phyloP scores from a whole-genome alignment of 2,797 vertebrate species.

The Octomys mimax region DNA sequence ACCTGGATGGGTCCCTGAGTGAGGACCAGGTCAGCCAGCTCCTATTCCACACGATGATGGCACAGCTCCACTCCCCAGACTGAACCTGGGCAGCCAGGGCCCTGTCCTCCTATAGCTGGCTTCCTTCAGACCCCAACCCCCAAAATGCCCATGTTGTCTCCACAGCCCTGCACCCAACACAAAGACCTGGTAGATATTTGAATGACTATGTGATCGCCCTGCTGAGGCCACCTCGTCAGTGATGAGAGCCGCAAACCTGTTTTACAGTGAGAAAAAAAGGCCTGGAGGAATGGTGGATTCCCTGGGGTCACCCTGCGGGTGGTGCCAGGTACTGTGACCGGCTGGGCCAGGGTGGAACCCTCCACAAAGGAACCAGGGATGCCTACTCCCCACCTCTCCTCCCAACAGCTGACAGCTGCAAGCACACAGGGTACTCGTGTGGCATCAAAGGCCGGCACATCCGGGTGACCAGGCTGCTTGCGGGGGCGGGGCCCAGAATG shows the following conservation, averaged over 20 bases:
- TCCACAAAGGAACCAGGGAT: neutral
- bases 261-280: neutral
- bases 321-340: neutral
- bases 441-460: neutral
- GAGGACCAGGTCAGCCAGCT: neutral
- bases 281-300: neutral
- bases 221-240: accelerated
- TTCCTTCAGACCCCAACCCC: neutral
- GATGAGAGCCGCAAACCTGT: accelerated
- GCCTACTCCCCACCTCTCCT: neutral
- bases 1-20: neutral
- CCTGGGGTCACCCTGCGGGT: neutral
- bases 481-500: neutral
- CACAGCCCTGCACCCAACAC: accelerated
- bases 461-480: neutral
- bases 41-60: neutral
- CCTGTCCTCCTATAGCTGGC: neutral
- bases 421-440: neutral
- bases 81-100: neutral
- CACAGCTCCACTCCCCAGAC: no score
- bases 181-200: accelerated
- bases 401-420: neutral
- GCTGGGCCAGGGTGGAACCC: neutral
- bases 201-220: neutral
- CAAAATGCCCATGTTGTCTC: no score